A percentile compares a stretch with the other conserved stretches of the same genome.
These are phyloP conservation scores for Crotalus tigris DNA, from an alignment of 2,113 vertebrate species.

Conservation along the genomic window DNA sequence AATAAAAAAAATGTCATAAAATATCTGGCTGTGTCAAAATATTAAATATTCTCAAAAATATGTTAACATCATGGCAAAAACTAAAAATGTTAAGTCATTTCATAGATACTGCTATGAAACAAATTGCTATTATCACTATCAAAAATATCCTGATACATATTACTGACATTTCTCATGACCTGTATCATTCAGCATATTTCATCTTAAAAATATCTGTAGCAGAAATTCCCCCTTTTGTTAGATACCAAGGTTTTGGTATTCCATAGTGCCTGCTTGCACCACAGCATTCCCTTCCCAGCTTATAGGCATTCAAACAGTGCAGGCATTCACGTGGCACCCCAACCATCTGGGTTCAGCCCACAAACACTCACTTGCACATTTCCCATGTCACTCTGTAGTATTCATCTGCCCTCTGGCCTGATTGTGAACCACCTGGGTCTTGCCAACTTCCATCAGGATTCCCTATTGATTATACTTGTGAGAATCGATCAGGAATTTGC, in stretches of 20 bases:
- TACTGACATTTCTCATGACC: not conserved
- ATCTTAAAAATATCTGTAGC: not conserved
- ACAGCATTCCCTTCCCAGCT: not conserved
- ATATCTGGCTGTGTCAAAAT: not conserved
- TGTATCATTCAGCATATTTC: not conserved
- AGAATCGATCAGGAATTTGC: not conserved
- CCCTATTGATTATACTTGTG: not conserved
- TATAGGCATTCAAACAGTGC: not conserved
- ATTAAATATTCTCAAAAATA: not conserved
- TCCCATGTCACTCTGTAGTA: not conserved
- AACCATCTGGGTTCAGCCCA: not conserved
- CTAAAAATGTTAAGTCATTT: not conserved
- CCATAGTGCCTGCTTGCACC: not conserved
- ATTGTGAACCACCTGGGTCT: not conserved
- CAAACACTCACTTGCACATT: not conserved
- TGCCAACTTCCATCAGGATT: not conserved
- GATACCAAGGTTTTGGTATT: not conserved
- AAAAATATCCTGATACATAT: not conserved
- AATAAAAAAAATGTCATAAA: not conserved
- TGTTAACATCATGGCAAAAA: not conserved
- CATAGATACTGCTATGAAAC: not conserved
- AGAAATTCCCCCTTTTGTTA: not conserved
- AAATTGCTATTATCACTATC: not conserved
- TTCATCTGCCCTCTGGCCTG: not conserved
- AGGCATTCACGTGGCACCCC: not conserved